Percentiles rank a stretch among this genome's conserved stretches.
phyloP scores from a whole-genome alignment of 2,888 invertebrate species.

The Rhingia rostrata region DNA sequence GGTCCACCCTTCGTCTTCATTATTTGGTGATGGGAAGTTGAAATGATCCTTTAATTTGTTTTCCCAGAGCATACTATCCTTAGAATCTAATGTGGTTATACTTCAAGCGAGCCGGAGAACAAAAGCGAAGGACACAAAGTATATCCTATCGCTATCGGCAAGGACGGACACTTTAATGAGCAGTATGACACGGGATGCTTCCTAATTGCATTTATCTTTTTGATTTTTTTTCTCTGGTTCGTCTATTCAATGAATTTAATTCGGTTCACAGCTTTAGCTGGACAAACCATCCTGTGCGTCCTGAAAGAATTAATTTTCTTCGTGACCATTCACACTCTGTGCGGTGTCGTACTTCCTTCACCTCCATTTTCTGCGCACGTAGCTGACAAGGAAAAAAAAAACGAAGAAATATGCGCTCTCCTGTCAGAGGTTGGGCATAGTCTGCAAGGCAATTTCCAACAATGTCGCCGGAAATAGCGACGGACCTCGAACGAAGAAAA shows the following conservation, averaged over 20 bases:
- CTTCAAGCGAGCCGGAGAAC: slow-evolving; percentile 35
- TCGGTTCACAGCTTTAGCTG: slow-evolving; percentile 51
- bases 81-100: slow-evolving; percentile 57
- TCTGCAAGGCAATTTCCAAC: slow-evolving; percentile 53
- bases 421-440: background rate
- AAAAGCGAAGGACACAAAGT: slow-evolving; percentile 22
- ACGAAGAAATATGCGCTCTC: slow-evolving; percentile 12
- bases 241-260: slow-evolving; percentile 64
- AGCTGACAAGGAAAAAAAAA: background rate
- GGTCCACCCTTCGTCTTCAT: slow-evolving; percentile 1
- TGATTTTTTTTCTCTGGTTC: slow-evolving; percentile 28
- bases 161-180: slow-evolving; percentile 67
- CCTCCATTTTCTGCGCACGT: slow-evolving; percentile 1
- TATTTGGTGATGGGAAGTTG: background rate
- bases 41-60: slow-evolving; percentile 71
- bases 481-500: slow-evolving; percentile 41
- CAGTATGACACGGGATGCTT: slow-evolving; percentile 54
- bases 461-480: slow-evolving; percentile 51
- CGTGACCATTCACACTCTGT: slow-evolving; percentile 69
- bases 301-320: slow-evolving; percentile 76
- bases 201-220: slow-evolving; percentile 69
- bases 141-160: background rate
- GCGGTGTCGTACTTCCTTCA: slow-evolving; percentile 74
- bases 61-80: slow-evolving; percentile 49
- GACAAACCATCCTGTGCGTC: slow-evolving; percentile 7